A percentile compares a stretch with the other conserved stretches of the same genome.
Conservation (phyloP, 30 jellyfish, hydroid and myxozoan genomes). For the Clytia hemisphaerica region DNA sequence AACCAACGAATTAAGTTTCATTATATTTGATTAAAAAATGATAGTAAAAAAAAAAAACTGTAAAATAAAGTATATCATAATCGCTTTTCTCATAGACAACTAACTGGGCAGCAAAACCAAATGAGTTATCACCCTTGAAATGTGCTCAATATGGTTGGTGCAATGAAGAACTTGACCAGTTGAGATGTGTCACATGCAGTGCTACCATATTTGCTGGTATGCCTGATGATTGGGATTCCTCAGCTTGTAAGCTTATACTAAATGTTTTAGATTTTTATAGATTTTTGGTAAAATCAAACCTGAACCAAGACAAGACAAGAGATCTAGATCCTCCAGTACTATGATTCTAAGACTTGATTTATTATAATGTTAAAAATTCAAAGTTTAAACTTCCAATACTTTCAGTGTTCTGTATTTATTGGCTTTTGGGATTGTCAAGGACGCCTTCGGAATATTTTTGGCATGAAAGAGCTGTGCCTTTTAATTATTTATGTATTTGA, state of each 20-base stretch:
- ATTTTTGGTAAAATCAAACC: too few species aligned
- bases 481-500: too few species aligned
- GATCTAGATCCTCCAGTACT: too few species aligned
- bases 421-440: not conserved
- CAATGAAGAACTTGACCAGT: constrained; percentile 56
- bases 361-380: too few species aligned
- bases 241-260: constrained; percentile 71
- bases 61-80: too few species aligned
- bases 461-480: not conserved
- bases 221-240: constrained; percentile 91
- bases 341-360: too few species aligned
- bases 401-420: not conserved
- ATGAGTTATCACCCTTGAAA: constrained; percentile 78
- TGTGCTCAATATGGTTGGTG: constrained; percentile 98
- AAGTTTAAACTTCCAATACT: too few species aligned
- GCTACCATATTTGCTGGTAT: constrained; percentile 75
- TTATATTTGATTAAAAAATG: too few species aligned
- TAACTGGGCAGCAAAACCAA: constrained; percentile 96
- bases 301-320: too few species aligned
- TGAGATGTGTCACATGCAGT: constrained; percentile 80
- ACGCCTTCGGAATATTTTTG: not conserved
- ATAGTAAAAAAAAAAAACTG: too few species aligned
- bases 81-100: constrained; percentile 36
- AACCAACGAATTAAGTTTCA: too few species aligned
- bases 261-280: too few species aligned